phyloP scores from a whole-genome alignment of 2,113 vertebrate species.

The Psophia crepitans region DNA sequence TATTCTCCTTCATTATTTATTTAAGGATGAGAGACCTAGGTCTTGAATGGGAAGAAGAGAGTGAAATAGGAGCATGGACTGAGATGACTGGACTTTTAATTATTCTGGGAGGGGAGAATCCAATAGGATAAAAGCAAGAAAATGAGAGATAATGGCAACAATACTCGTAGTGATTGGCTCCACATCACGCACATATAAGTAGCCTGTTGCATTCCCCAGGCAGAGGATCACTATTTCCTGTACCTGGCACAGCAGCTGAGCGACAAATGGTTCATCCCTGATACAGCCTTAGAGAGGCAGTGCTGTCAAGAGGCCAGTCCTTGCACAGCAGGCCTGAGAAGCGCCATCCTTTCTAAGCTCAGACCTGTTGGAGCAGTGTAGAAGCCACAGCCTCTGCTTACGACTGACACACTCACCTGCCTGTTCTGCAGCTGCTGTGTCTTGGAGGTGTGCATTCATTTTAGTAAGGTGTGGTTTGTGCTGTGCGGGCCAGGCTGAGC shows the following conservation, averaged over 20 bases:
- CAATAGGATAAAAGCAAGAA: not conserved
- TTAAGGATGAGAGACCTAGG: not conserved
- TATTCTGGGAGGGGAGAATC: not conserved
- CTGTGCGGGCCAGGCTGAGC: not conserved
- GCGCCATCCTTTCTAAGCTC: not conserved
- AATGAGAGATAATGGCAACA: not conserved
- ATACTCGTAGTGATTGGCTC: not conserved
- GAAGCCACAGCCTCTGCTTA: not conserved
- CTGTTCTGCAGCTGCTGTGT: not conserved
- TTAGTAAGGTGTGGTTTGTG: not conserved
- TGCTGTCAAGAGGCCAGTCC: not conserved
- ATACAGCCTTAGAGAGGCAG: not conserved
- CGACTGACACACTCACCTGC: not conserved
- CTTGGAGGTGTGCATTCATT: not conserved
- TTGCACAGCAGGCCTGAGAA: not conserved
- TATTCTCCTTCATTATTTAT: not conserved
- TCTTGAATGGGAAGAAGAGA: not conserved
- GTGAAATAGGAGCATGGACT: not conserved
- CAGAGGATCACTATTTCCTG: not conserved
- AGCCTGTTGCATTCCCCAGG: not conserved
- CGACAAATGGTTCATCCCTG: not conserved
- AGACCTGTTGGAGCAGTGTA: not conserved
- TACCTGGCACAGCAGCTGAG: not conserved
- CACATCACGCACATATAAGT: not conserved
- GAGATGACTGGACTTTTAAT: not conserved